phyloP scores from a whole-genome alignment of 2,797 vertebrate species.

The Balearica regulorum region DNA sequence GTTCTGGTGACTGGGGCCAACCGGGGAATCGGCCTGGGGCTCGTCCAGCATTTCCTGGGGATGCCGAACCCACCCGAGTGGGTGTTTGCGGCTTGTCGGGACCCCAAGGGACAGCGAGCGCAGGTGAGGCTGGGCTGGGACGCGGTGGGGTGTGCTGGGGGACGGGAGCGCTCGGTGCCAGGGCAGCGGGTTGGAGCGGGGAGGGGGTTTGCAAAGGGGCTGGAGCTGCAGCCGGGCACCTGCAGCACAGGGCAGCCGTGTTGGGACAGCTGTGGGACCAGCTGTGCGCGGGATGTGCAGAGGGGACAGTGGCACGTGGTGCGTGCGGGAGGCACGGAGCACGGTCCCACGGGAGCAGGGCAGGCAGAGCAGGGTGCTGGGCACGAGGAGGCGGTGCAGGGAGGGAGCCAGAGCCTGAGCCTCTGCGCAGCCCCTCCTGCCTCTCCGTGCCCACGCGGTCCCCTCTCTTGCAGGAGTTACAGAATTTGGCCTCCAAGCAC shows the following conservation, averaged over 20 bases:
- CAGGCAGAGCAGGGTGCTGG: neutral
- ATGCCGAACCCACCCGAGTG: neutral
- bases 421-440: neutral
- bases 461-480: neutral
- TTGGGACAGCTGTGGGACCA: fast-evolving
- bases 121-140: neutral
- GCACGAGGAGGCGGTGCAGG: fast-evolving
- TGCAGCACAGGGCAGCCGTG: fast-evolving
- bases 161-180: fast-evolving
- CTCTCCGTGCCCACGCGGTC: fast-evolving
- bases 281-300: fast-evolving
- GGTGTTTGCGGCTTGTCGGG: slow-evolving; percentile 67
- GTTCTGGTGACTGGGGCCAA: slow-evolving; percentile 70
- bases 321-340: fast-evolving
- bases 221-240: neutral
- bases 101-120: slow-evolving; percentile 20
- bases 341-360: fast-evolving
- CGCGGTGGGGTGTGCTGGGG: neutral
- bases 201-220: neutral
- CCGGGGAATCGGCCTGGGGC: neutral
- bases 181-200: too few species aligned
- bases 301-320: neutral
- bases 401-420: neutral
- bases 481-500: neutral
- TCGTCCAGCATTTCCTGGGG: slow-evolving; percentile 36